These are phyloP conservation scores for Parnassius mnemosyne DNA, from an alignment of 2,888 invertebrate genomes.

Conservation along the genomic window DNA sequence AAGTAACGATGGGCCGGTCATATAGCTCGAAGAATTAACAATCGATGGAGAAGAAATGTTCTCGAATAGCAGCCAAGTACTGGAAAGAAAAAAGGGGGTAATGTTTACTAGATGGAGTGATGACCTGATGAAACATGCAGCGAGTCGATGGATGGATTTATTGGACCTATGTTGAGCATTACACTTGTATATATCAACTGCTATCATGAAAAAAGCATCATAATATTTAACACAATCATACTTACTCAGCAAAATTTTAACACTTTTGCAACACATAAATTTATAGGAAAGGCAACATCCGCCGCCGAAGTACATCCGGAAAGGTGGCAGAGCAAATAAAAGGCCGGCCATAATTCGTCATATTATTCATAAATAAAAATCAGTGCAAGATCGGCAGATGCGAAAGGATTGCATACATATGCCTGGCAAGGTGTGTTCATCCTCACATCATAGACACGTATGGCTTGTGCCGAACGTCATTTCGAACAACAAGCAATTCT, in stretches of 20 bases:
- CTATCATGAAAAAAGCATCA: background rate
- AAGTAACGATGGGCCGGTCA: too few relatives aligned
- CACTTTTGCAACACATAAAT: conserved; percentile 48
- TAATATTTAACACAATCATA: conserved; percentile 10
- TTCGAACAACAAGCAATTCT: conserved; percentile 55
- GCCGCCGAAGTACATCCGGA: conserved; percentile 70
- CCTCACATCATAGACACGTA: conserved; percentile 35
- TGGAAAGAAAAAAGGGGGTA: too few relatives aligned
- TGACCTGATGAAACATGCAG: too few relatives aligned
- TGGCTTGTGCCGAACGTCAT: conserved; percentile 73
- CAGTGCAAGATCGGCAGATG: conserved; percentile 75
- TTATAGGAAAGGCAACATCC: conserved; percentile 63
- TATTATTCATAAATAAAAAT: conserved; percentile 79
- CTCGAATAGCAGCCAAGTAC: too few relatives aligned
- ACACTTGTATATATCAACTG: too few relatives aligned
- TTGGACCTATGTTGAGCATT: too few relatives aligned
- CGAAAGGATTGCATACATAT: conserved; percentile 76
- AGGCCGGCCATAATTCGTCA: conserved; percentile 74
- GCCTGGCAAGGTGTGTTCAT: conserved; percentile 69
- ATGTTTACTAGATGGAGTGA: too few relatives aligned
- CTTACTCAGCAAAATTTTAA: conserved; percentile 42
- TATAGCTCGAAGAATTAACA: too few relatives aligned
- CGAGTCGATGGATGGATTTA: too few relatives aligned
- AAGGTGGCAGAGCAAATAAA: conserved; percentile 75
- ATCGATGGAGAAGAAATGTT: too few relatives aligned